Conservation (phyloP, 1,140 invertebrate species). For the Conus ventricosus region DNA sequence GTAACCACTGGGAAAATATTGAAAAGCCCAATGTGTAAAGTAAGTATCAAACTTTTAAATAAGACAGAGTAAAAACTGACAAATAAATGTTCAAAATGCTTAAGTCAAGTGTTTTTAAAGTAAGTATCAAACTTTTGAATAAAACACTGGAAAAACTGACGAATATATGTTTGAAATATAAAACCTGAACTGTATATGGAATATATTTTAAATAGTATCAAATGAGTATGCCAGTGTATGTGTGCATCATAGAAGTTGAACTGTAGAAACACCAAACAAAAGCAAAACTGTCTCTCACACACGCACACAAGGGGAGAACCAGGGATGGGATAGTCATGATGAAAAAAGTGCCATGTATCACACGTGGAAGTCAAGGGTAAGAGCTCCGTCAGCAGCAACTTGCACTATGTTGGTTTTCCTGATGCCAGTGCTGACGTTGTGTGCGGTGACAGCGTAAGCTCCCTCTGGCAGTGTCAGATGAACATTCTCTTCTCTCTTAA, state of each 20-base stretch:
- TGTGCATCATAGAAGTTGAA: too few species aligned
- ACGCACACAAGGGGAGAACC: too few species aligned
- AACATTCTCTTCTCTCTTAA: not conserved
- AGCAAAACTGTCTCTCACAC: too few species aligned
- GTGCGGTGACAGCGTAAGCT: not conserved
- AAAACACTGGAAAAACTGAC: too few species aligned
- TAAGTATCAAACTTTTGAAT: not conserved
- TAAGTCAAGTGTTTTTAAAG: not conserved
- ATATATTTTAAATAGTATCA: too few species aligned
- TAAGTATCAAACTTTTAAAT: not conserved
- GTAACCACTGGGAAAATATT: not conserved
- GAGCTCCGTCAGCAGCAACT: not conserved
- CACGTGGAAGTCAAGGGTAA: not conserved
- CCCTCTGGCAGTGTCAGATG: not conserved
- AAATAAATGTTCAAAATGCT: too few species aligned
- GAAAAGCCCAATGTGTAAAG: not conserved
- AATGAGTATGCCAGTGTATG: too few species aligned
- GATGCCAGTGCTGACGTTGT: not conserved
- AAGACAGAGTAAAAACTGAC: not conserved
- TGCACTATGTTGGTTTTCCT: not conserved
- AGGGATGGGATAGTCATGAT: not conserved
- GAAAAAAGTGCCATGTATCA: not conserved
- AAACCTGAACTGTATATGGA: too few species aligned
- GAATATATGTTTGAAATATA: too few species aligned
- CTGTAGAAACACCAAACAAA: too few species aligned